Evolutionary conservation across 2,113 vertebrate genomes (phyloP).

Genomic region (Thunnus thynnus): DNA sequence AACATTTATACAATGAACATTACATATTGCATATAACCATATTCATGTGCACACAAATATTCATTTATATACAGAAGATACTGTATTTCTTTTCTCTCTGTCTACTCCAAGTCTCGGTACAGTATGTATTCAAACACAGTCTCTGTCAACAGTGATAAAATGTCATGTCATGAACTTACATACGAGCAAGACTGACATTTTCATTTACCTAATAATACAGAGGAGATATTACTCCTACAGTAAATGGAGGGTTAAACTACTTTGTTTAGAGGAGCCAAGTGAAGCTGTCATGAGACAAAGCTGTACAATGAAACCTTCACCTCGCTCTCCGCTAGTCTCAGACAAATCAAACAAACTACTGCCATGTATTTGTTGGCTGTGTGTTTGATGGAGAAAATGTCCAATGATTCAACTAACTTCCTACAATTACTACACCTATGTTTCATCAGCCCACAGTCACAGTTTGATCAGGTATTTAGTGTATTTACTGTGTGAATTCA

Average conservation of each 20-base stretch:
- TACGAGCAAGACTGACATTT: neutral
- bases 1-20: too few species aligned
- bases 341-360: neutral
- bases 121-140: too few species aligned
- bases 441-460: too few species aligned
- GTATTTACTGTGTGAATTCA: neutral
- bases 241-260: constrained; percentile 21
- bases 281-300: constrained; percentile 1
- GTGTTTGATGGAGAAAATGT: neutral
- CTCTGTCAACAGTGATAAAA: neutral
- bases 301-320: constrained; percentile 15
- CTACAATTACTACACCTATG: too few species aligned
- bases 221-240: neutral
- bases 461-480: neutral
- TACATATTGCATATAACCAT: too few species aligned
- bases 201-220: constrained; percentile 13
- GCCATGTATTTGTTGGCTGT: neutral
- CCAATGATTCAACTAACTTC: neutral
- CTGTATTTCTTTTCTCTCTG: too few species aligned
- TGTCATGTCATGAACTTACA: neutral
- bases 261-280: neutral
- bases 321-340: neutral
- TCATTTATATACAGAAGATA: too few species aligned
- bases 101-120: too few species aligned
- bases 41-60: too few species aligned